These are phyloP conservation scores for Cheiracanthium punctorium DNA, from an alignment of 2,888 invertebrate genomes.

Conservation along the genomic window DNA sequence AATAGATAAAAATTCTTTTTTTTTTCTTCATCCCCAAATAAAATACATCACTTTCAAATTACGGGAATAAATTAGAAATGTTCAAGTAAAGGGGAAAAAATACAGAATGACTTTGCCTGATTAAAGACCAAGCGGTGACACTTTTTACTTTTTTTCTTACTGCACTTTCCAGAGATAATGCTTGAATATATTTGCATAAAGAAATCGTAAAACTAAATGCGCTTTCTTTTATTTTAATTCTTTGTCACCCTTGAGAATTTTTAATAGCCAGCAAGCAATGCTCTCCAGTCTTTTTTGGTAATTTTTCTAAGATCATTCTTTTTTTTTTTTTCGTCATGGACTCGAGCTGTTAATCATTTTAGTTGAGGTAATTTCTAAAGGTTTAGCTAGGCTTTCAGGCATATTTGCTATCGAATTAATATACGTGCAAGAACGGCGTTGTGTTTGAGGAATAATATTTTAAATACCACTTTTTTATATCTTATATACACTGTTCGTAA, in stretches of 20 bases:
- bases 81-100: neutral
- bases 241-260: constrained; percentile 7
- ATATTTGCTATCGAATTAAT: neutral
- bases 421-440: too few species aligned
- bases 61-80: constrained; percentile 9
- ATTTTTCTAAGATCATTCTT: neutral
- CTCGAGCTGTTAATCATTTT: neutral
- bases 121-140: constrained; percentile 10
- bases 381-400: neutral
- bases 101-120: neutral
- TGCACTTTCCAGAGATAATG: neutral
- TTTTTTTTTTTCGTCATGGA: neutral
- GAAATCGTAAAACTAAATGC: constrained; percentile 5
- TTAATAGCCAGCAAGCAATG: neutral
- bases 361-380: neutral
- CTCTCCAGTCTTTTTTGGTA: neutral
- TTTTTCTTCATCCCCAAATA: neutral
- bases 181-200: constrained; percentile 15
- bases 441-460: too few species aligned
- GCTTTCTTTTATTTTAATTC: constrained; percentile 1
- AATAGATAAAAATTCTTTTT: constrained; percentile 2
- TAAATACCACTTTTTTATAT: too few species aligned
- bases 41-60: constrained; percentile 15
- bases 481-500: too few species aligned
- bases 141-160: neutral